Evolutionary conservation across 1,140 invertebrate genomes (phyloP).

Genomic region (Zophobas atratus): DNA sequence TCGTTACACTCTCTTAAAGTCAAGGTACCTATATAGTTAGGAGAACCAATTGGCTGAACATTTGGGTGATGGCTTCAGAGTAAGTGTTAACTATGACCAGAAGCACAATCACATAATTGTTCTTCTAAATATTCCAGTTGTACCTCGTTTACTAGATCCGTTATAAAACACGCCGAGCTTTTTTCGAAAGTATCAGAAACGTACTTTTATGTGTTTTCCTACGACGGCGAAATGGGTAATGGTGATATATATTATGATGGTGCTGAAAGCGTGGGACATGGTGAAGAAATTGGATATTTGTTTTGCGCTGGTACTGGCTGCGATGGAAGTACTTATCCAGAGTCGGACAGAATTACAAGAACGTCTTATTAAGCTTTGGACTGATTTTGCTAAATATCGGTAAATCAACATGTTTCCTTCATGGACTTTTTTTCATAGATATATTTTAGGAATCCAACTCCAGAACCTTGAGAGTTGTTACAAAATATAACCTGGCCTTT

Average conservation of each 20-base stretch:
- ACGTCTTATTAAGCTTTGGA: conserved; percentile 50
- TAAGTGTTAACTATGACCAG: conserved; percentile 15
- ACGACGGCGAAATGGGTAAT: conserved; percentile 45
- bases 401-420: conserved; percentile 16
- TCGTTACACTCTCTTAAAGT: too few relatives aligned
- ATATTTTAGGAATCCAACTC: conserved; percentile 32
- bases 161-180: conserved; percentile 46
- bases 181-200: conserved; percentile 35
- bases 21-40: too few relatives aligned
- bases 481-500: neutral
- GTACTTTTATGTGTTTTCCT: conserved; percentile 53
- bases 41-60: too few relatives aligned
- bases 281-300: conserved; percentile 49
- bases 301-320: conserved; percentile 15
- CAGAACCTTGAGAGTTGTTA: conserved; percentile 3
- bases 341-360: conserved; percentile 39
- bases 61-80: conserved; percentile 22
- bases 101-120: neutral
- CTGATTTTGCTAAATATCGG: conserved; percentile 52
- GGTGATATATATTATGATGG: conserved; percentile 39
- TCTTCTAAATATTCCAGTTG: conserved; percentile 48
- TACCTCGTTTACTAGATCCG: conserved; percentile 28
- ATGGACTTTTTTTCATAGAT: conserved; percentile 10
- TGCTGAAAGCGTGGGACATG: conserved; percentile 49
- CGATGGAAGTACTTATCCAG: conserved; percentile 13